Evolutionary conservation across 2,888 invertebrate genomes (phyloP).

Genomic region (Diaphora mendica): DNA sequence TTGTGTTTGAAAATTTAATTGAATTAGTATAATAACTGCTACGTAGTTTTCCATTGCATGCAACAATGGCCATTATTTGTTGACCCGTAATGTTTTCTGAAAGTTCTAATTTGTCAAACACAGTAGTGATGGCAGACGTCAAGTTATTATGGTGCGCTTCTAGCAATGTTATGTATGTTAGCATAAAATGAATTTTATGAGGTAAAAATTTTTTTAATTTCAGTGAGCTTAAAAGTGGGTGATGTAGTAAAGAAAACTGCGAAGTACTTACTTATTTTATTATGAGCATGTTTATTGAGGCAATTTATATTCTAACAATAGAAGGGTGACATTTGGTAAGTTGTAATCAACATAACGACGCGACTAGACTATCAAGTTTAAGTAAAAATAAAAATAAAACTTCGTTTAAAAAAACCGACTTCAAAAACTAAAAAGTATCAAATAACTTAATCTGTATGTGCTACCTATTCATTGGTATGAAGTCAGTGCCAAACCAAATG

Average conservation of each 20-base stretch:
- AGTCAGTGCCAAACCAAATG: too few relatives aligned
- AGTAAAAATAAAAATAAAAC: neutral
- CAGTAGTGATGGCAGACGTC: slow-evolving; percentile 21
- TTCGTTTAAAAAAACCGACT: too few relatives aligned
- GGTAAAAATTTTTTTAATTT: neutral
- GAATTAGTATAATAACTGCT: slow-evolving; percentile 46
- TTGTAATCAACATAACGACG: neutral
- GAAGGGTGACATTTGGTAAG: neutral
- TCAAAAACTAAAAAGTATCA: too few relatives aligned
- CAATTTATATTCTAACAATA: neutral
- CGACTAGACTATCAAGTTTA: neutral
- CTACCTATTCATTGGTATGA: too few relatives aligned
- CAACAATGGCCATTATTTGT: slow-evolving; percentile 34
- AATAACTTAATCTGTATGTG: too few relatives aligned
- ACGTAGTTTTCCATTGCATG: slow-evolving; percentile 50
- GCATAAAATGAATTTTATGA: slow-evolving; percentile 11
- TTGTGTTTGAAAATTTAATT: slow-evolving; percentile 26
- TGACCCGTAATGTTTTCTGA: slow-evolving; percentile 25
- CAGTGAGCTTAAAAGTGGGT: neutral
- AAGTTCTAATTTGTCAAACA: slow-evolving; percentile 10
- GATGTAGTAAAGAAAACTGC: neutral
- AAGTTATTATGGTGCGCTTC: slow-evolving; percentile 32
- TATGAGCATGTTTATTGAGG: neutral
- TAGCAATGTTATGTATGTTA: slow-evolving; percentile 35
- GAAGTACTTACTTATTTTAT: neutral